A percentile compares a stretch with the other conserved stretches of the same genome.
phyloP scores from a whole-genome alignment of 1,140 invertebrate species.

The Teleopsis dalmanni region DNA sequence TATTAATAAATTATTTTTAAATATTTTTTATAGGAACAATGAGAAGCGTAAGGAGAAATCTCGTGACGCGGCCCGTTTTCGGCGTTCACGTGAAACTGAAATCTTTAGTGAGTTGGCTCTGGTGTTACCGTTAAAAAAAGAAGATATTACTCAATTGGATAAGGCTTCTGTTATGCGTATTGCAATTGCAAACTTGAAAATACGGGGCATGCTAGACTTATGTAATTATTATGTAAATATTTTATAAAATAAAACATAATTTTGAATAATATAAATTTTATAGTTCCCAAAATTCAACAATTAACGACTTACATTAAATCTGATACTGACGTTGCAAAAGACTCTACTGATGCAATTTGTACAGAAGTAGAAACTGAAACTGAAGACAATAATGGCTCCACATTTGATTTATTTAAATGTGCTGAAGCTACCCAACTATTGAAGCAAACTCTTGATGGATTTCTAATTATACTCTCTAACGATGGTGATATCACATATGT shows the following conservation, averaged over 20 bases:
- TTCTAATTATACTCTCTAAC: slow-evolving; percentile 73
- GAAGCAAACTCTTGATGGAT: slow-evolving; percentile 73
- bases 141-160: slow-evolving; percentile 78
- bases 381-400: slow-evolving; percentile 3
- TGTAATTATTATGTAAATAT: slow-evolving; percentile 52
- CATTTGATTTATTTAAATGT: slow-evolving; percentile 26
- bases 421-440: slow-evolving; percentile 26
- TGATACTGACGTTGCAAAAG: background rate
- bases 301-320: background rate
- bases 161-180: slow-evolving; percentile 93
- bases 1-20: background rate
- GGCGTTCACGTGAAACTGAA: slow-evolving; percentile 88
- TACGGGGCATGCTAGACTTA: slow-evolving; percentile 71
- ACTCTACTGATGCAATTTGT: background rate
- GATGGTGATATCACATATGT: slow-evolving; percentile 87
- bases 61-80: slow-evolving; percentile 83
- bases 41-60: slow-evolving; percentile 97
- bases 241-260: background rate
- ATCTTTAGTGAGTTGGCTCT: slow-evolving; percentile 83
- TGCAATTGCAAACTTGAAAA: slow-evolving; percentile 82
- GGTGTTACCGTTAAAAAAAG: slow-evolving; percentile 67
- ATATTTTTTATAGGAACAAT: slow-evolving; percentile 66
- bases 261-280: slow-evolving; percentile 20
- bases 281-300: slow-evolving; percentile 44
- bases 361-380: slow-evolving; percentile 1